Base-by-base conservation (phyloP, 2,888 invertebrate species). In the Dermolepida albohirtum region DNA sequence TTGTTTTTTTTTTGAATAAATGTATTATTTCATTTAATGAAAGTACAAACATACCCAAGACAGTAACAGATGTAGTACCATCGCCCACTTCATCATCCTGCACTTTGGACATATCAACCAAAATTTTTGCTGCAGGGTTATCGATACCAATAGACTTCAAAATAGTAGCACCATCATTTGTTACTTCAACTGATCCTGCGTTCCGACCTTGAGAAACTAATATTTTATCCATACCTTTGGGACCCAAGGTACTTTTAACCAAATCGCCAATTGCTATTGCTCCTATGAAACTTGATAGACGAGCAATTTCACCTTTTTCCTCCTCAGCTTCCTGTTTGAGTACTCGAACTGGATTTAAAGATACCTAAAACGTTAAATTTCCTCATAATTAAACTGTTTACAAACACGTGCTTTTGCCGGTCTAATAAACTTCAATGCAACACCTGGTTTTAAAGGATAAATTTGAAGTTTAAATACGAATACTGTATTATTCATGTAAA, bases 51-150 rank as follows among this genome's bases (percentile, higher is more conserved):
- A 27, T 82, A 91, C 91, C 91, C 72, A 92, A 84, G 47, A 97
- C 98, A 64, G 98, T 96, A 0, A 99, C 99, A 0, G 98, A 98
- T 44, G 99, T 99, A n/a, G 99, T 99, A 11, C 99, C 99, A 88
- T 99, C 99, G 50, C 99, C 99, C 68, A 99, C 98, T 88, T 99
- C 99, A 81, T 97, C 97, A 85, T 99, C 99, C 82, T 99, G 99
- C 2, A 97, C 97, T 84, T 95, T 94, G 11, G 98, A 95, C 90
- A 99, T 98, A 75, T 99, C 97, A n/a, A 99, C 97, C 57, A 99
- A 87, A 78, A 99, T 95, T 85, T 99, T 99, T 0, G 98, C 98
- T 34, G 99, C 98, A 17, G 99, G 98, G 84, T 99, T 99, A 81
- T 99, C 98, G 14, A 99, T 95, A 64, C 98, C 98, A 67, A 99